These are phyloP conservation scores for Tenebrosternarchus preto DNA, from an alignment of 2,113 vertebrate genomes.

Conservation along the genomic window DNA sequence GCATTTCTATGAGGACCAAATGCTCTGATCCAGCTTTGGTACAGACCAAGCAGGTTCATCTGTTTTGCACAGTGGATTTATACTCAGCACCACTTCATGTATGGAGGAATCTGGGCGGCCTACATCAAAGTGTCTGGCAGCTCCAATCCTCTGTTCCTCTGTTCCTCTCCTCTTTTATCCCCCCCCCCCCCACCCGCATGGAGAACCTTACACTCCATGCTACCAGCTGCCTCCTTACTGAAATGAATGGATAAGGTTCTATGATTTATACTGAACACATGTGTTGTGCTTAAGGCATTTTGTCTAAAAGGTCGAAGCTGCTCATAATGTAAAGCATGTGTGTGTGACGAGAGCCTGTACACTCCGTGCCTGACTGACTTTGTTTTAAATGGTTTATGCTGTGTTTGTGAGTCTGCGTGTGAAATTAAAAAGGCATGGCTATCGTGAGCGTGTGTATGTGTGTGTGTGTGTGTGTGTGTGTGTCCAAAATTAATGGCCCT, in stretches of 20 bases:
- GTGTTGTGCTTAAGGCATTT: constrained; percentile 62
- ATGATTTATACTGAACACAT: constrained; percentile 73
- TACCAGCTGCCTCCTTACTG: constrained; percentile 67
- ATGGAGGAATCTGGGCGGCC: too few relatives aligned
- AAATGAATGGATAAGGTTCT: constrained; percentile 73
- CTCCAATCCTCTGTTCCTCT: too few relatives aligned
- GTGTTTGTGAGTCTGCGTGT: background rate
- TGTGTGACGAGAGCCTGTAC: background rate
- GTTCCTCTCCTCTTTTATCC: too few relatives aligned
- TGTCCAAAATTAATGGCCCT: constrained; percentile 1
- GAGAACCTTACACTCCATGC: too few relatives aligned
- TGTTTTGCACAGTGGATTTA: too few relatives aligned
- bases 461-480: background rate
- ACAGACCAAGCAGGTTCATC: too few relatives aligned
- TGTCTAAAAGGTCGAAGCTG: background rate
- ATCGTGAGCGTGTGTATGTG: too few relatives aligned
- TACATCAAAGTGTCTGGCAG: too few relatives aligned
- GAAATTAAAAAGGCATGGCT: background rate
- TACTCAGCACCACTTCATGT: too few relatives aligned
- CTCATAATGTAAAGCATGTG: background rate
- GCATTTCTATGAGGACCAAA: too few relatives aligned
- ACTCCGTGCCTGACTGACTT: background rate
- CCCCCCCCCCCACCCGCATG: too few relatives aligned
- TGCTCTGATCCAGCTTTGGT: too few relatives aligned
- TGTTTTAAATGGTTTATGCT: background rate